A percentile compares a stretch with the other conserved stretches of the same genome.
Evolutionary conservation across 2,888 invertebrate genomes (phyloP).

Genomic region (Galerucella nymphaeae): DNA sequence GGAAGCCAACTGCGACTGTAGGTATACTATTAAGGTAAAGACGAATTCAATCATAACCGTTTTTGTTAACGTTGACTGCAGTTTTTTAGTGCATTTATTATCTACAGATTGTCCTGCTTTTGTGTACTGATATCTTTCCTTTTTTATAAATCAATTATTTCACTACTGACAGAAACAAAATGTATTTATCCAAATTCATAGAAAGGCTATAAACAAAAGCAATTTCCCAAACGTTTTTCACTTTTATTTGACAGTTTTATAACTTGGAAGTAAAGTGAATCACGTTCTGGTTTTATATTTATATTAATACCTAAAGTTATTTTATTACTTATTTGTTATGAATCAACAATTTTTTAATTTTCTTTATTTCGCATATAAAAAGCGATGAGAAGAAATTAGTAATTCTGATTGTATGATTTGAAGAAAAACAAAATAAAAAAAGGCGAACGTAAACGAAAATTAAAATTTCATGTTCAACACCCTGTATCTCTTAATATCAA

Average conservation of each 20-base stretch:
- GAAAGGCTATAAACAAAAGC: conserved; percentile 36
- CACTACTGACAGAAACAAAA: conserved; percentile 26
- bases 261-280: conserved; percentile 36
- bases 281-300: conserved; percentile 22
- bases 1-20: background rate
- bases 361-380: background rate
- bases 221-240: conserved; percentile 32
- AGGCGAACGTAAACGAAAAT: too few species aligned
- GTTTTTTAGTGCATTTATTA: background rate
- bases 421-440: background rate
- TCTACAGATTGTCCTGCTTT: background rate
- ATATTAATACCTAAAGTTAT: conserved; percentile 17
- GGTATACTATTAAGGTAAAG: background rate
- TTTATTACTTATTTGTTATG: conserved; percentile 16
- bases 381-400: background rate
- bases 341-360: background rate
- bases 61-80: background rate
- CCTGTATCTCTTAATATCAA: too few species aligned
- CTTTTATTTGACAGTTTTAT: conserved; percentile 41
- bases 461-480: too few species aligned
- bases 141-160: too few species aligned
- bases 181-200: conserved; percentile 34
- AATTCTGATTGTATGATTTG: background rate
- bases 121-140: background rate
- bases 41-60: background rate